A percentile compares a stretch with the other conserved stretches of the same genome.
These are phyloP conservation scores for Phallusia fumigata DNA, from an alignment of 23 tunicate genomes.

Conservation along the genomic window DNA sequence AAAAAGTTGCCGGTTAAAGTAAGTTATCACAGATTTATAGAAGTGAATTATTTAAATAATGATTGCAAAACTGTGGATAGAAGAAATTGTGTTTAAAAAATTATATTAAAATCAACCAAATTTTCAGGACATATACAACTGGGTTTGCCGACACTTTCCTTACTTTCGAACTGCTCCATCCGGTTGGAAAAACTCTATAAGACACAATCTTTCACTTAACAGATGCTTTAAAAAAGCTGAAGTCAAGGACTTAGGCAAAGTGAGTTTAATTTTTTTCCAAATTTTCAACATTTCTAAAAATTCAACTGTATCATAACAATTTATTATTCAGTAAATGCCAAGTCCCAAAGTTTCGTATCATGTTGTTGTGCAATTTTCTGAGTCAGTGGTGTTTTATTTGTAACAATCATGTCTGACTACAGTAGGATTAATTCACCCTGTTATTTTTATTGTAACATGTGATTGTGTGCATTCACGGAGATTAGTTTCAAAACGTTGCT, in stretches of 20 bases:
- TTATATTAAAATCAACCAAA: neutral
- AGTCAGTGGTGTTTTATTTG: neutral
- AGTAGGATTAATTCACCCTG: neutral
- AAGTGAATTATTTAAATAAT: neutral
- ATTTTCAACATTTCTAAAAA: too few species aligned
- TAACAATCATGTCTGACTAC: neutral
- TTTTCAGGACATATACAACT: constrained; percentile 77
- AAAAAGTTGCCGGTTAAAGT: constrained; percentile 93
- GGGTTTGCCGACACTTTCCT: constrained; percentile 97
- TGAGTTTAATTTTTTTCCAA: neutral
- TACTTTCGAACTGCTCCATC: constrained; percentile 83
- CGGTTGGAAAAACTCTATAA: constrained; percentile 95
- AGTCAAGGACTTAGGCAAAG: constrained; percentile 6
- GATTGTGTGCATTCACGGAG: neutral
- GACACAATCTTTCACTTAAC: constrained; percentile 85
- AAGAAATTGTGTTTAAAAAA: too few species aligned
- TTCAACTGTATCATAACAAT: too few species aligned
- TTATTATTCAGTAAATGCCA: too few species aligned
- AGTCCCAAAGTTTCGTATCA: too few species aligned
- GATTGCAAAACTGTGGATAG: too few species aligned
- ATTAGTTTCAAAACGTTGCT: neutral
- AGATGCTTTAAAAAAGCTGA: constrained; percentile 89
- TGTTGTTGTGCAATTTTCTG: neutral
- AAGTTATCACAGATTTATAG: neutral
- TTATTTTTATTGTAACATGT: neutral